A percentile compares a stretch with the other conserved stretches of the same genome.
phyloP scores from a whole-genome alignment of 2,113 vertebrate species.

The Euleptes europaea region DNA sequence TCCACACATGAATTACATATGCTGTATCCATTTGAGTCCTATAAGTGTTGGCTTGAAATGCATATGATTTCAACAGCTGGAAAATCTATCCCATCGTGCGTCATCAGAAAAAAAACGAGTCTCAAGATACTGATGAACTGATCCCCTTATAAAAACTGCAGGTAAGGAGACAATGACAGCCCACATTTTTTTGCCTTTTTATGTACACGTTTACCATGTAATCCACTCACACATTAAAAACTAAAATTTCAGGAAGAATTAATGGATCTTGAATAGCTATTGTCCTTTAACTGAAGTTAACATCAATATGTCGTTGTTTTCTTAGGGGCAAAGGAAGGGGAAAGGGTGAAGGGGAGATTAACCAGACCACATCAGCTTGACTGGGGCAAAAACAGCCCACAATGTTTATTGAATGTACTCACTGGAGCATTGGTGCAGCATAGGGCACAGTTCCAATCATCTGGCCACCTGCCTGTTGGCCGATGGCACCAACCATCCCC shows the following conservation, averaged over 20 bases:
- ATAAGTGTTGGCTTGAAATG: constrained; percentile 37
- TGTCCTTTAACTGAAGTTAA: neutral
- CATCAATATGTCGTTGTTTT: neutral
- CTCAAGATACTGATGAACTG: constrained; percentile 30
- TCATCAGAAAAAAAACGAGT: constrained; percentile 29
- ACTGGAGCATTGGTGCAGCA: too few species aligned
- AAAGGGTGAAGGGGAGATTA: too few species aligned
- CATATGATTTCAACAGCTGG: constrained; percentile 45
- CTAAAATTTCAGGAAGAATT: neutral
- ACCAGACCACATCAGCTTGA: too few species aligned
- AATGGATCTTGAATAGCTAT: neutral
- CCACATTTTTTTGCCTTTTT: neutral
- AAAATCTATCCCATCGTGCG: constrained; percentile 47
- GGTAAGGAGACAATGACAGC: constrained; percentile 1
- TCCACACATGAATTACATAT: constrained; percentile 39
- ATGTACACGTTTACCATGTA: neutral
- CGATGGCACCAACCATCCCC: too few species aligned
- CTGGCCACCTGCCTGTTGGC: too few species aligned
- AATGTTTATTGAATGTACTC: too few species aligned
- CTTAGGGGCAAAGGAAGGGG: too few species aligned
- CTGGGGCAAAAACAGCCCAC: too few species aligned
- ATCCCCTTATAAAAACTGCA: neutral
- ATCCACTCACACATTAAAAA: constrained; percentile 9
- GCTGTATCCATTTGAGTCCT: constrained; percentile 35
- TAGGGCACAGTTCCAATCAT: too few species aligned